Conservation (phyloP, 2,797 vertebrate species). For the Denticeps clupeoides region DNA sequence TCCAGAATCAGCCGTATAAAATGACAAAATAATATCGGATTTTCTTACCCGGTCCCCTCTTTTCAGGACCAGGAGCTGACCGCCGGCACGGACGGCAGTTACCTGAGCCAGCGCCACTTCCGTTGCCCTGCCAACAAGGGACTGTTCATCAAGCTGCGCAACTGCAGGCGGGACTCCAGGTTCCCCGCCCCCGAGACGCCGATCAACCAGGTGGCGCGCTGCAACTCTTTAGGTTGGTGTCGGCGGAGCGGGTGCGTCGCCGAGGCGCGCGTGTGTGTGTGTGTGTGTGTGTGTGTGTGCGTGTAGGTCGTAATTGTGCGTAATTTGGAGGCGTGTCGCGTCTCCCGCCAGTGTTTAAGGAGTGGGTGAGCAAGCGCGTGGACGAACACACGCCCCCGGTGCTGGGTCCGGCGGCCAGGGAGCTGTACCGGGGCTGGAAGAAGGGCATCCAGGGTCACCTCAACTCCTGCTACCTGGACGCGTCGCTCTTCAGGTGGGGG, state of each 20-base stretch:
- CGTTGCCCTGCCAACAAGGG: conserved; percentile 66
- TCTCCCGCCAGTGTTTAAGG: conserved; percentile 55
- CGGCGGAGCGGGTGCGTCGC: neutral
- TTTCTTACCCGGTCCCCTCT: neutral
- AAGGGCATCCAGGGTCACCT: conserved; percentile 77
- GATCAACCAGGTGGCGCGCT: conserved; percentile 66
- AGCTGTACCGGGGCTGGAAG: conserved; percentile 62
- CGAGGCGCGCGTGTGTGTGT: neutral
- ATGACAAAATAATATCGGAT: too few relatives aligned
- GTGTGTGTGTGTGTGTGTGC: neutral
- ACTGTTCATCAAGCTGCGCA: conserved; percentile 65
- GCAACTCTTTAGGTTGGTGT: conserved; percentile 66
- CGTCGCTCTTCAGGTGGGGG: conserved; percentile 76
- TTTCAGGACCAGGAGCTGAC: conserved; percentile 65
- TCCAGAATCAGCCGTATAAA: too few relatives aligned
- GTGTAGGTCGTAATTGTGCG: neutral
- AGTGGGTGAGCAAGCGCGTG: conserved; percentile 65
- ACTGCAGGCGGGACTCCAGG: conserved; percentile 66
- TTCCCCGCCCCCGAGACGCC: conserved; percentile 57
- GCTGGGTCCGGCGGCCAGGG: conserved; percentile 41
- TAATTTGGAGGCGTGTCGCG: neutral
- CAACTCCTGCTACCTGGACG: conserved; percentile 78
- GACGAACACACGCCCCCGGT: conserved; percentile 60
- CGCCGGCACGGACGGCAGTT: conserved; percentile 66
- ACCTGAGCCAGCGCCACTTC: conserved; percentile 60